Evolutionary conservation across 2,888 invertebrate species (phyloP).

Genomic region (Girardia tigrina): DNA sequence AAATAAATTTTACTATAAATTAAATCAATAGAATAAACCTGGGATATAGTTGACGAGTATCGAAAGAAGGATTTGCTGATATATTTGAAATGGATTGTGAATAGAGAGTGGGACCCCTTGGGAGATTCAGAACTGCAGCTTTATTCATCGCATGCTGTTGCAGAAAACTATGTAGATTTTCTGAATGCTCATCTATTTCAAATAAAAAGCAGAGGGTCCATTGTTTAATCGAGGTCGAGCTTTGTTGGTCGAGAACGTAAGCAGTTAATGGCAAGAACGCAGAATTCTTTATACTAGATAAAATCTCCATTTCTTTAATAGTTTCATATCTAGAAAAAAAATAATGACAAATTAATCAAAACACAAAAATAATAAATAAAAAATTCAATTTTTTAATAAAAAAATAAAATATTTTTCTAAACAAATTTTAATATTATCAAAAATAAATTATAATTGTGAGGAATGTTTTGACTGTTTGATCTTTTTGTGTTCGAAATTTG

Average conservation of each 20-base stretch:
- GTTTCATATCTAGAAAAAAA: not conserved
- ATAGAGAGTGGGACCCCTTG: conserved; percentile 15
- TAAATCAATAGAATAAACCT: not conserved
- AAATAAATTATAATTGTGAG: no score
- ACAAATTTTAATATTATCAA: no score
- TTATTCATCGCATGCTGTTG: conserved; percentile 11
- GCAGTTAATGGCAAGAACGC: conserved; percentile 15
- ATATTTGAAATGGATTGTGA: conserved; percentile 23
- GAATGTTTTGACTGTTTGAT: no score
- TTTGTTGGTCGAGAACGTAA: conserved; percentile 13
- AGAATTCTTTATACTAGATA: not conserved
- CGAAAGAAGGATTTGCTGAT: conserved; percentile 1
- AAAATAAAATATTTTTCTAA: no score
- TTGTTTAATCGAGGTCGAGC: not conserved
- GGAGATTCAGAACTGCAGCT: conserved; percentile 8
- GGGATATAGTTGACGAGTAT: conserved; percentile 11
- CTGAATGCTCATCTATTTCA: not conserved
- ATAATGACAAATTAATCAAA: no score
- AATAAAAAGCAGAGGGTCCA: not conserved
- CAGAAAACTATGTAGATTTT: conserved; percentile 12
- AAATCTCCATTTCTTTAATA: not conserved
- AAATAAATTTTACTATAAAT: no score
- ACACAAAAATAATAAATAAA: no score
- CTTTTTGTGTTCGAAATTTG: no score
- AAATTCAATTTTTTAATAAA: no score